Evolutionary conservation across 2,797 vertebrate genomes (phyloP), one percentile per base, ranked within the genome.

Genomic region (Channallabes apus): DNA sequence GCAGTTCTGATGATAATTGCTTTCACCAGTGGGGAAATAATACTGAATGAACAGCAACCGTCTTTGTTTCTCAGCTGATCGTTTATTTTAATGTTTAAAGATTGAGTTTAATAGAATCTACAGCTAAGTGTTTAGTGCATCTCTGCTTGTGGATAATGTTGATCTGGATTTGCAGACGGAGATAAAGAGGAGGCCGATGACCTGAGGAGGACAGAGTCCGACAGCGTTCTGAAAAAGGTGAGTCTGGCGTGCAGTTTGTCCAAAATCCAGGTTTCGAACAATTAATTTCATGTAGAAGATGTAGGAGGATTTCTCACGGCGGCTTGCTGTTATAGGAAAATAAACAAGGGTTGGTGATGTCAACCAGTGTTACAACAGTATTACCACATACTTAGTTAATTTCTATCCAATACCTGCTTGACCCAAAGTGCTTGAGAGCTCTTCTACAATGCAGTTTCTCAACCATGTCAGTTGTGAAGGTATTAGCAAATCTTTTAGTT

Each of bases 171-270:
- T 81, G 62, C 91, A 99, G 98, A 95, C 92, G 96, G 96, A 83
- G 97, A 95, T 1, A 96, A 95, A 92, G 97, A 97, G 20, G 98
- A 99, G 89, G 93, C 92, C 0, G 97, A 97, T 0, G 98, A 99
- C 87, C 96, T 99, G 79, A 95, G 98, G 88, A 96, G 98, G 89
- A 99, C 98, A 0, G 98, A 98, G 85, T 99, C 98, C 0, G 98
- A 99, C 89, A 96, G 97, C 18, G 95, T 98, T 87, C 93, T 99
- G 67, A 99, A 99, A 91, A 99, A 99, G 98, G 98, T 99, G 69
- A 64, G 22, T 59, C 46, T 6, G 65, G 15, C 15, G 27, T n/a
- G 3, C 17, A 79, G 77, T 27, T 27, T 11, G 38, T 18, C 59
- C 14, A 18, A 8, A 79, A 79, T 41, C 3, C 4, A 0, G 6